These are phyloP conservation scores for Lasiommata megera DNA, from an alignment of 2,888 invertebrate species.

Conservation along the genomic window DNA sequence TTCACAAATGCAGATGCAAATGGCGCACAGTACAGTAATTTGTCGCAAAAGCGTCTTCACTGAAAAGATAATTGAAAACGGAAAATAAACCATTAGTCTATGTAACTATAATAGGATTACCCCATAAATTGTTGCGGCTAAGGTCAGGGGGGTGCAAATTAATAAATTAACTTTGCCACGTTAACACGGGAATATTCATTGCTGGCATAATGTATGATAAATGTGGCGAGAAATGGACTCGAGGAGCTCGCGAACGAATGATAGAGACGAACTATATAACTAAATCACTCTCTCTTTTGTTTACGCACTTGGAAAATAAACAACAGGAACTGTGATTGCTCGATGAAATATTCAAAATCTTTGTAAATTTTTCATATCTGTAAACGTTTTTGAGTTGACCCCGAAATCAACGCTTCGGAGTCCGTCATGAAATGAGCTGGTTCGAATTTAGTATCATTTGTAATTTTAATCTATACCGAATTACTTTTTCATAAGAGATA, in stretches of 20 bases:
- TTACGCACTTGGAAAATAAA: no score
- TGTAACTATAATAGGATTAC: constrained; percentile 17
- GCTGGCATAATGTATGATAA: constrained; percentile 68
- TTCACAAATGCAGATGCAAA: no score
- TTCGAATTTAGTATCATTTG: no score
- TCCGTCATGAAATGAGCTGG: no score
- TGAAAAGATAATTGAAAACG: constrained; percentile 17
- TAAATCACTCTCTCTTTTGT: no score
- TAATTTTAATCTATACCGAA: no score
- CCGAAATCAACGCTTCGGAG: no score
- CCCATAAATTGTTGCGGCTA: constrained; percentile 52
- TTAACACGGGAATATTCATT: constrained; percentile 75
- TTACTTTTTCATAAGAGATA: no score
- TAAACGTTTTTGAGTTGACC: no score
- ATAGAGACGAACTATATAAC: constrained; percentile 2
- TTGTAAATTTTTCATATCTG: no score
- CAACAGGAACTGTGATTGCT: no score
- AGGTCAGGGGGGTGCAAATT: constrained; percentile 59
- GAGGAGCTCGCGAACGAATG: not conserved
- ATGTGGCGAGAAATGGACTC: constrained; percentile 57
- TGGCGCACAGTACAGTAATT: not conserved
- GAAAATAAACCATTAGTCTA: constrained; percentile 16
- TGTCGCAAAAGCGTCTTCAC: constrained; percentile 8
- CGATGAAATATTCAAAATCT: no score
- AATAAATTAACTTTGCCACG: constrained; percentile 64